These are phyloP conservation scores for Rhopilema esculentum DNA, from an alignment of 30 jellyfish, hydroid and myxozoan species.

Conservation along the genomic window DNA sequence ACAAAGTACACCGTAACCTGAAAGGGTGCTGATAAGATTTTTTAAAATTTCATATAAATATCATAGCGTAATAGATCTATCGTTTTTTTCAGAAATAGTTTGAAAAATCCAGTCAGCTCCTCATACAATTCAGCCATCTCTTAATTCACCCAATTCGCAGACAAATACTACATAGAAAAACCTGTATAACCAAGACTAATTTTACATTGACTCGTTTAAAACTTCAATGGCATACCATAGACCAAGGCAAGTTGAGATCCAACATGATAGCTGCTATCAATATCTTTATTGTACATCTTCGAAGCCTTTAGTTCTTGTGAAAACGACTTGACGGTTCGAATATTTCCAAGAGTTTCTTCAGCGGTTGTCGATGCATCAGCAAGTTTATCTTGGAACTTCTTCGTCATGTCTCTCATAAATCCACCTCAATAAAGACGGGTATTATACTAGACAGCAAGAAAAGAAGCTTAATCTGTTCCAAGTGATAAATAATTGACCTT, in stretches of 20 bases:
- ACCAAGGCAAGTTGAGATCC: slow-evolving; percentile 80
- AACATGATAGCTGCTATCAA: slow-evolving; percentile 68
- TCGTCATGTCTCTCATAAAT: slow-evolving; percentile 75
- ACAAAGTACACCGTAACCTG: no score
- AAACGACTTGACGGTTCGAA: slow-evolving; percentile 90
- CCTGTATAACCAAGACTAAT: background rate
- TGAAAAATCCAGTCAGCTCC: no score
- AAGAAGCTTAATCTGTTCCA: no score
- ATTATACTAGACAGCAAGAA: no score
- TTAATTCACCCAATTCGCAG: no score
- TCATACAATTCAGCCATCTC: no score
- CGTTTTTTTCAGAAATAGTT: no score
- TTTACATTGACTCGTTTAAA: background rate
- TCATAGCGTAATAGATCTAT: no score
- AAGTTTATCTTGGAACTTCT: slow-evolving; percentile 86
- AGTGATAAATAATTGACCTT: no score
- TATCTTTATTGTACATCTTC: slow-evolving; percentile 49
- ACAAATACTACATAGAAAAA: background rate
- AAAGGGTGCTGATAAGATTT: no score
- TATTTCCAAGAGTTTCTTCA: slow-evolving; percentile 86
- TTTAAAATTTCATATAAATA: no score
- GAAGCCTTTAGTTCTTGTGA: slow-evolving; percentile 89
- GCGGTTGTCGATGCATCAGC: slow-evolving; percentile 92
- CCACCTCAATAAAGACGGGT: slow-evolving; percentile 61
- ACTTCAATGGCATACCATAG: slow-evolving; percentile 42